These are phyloP conservation scores for Crax fasciolata DNA, from an alignment of 2,797 vertebrate genomes.

Conservation along the genomic window DNA sequence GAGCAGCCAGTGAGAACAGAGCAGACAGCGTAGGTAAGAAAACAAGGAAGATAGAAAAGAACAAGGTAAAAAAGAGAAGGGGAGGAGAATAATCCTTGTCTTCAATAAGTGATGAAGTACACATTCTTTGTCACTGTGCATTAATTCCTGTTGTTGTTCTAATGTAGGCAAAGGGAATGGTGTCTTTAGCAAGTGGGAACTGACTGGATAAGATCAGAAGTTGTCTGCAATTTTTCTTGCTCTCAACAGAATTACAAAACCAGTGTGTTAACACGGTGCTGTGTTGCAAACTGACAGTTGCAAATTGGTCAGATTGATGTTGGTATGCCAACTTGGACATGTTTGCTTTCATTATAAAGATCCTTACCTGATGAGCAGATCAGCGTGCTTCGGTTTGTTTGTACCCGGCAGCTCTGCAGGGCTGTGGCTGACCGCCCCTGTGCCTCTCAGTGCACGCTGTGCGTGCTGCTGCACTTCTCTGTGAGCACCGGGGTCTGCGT, in stretches of 20 bases:
- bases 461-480: accelerated
- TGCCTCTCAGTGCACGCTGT: accelerated
- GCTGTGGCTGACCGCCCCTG: neutral
- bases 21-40: accelerated
- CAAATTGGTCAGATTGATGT: neutral
- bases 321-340: neutral
- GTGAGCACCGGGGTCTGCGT: neutral
- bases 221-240: neutral
- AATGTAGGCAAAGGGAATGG: neutral
- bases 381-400: neutral
- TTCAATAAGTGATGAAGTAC: neutral
- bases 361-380: neutral
- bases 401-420: neutral
- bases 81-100: neutral
- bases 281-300: neutral
- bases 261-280: neutral
- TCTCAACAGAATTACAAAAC: neutral
- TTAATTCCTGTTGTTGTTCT: neutral
- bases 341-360: neutral
- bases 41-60: neutral
- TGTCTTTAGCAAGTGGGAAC: neutral
- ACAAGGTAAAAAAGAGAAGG: neutral
- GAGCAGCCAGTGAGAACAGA: neutral
- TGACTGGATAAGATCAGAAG: neutral
- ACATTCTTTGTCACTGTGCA: neutral